Conservation (phyloP, 1,140 invertebrate genomes). For the Chironomus tepperi region DNA sequence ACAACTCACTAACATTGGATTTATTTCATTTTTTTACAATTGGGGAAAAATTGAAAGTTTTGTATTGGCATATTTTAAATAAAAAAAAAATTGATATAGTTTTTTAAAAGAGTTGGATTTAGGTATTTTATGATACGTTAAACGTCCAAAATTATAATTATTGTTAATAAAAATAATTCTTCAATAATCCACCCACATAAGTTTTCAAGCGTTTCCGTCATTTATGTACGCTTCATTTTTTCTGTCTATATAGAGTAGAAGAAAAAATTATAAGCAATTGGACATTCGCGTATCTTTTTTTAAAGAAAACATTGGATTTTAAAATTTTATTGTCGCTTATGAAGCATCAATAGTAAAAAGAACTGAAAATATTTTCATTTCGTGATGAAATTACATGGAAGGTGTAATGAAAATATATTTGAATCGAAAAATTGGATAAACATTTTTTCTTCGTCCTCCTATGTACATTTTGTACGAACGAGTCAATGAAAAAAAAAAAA, state of each 20-base stretch:
- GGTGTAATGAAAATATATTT: neutral
- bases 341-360: too few relatives aligned
- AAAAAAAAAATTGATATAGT: too few relatives aligned
- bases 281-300: slow-evolving; percentile 6
- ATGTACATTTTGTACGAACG: slow-evolving; percentile 1
- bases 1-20: too few relatives aligned
- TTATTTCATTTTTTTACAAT: too few relatives aligned
- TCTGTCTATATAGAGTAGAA: neutral
- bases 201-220: neutral
- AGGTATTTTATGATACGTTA: too few relatives aligned
- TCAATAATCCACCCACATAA: neutral
- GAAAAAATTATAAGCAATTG: neutral
- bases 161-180: too few relatives aligned
- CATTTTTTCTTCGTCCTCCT: neutral
- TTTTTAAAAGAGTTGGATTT: too few relatives aligned
- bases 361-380: too few relatives aligned
- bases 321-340: neutral
- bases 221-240: neutral
- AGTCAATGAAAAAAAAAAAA: neutral
- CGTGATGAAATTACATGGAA: neutral
- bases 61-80: too few relatives aligned
- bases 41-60: too few relatives aligned
- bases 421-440: neutral
- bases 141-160: too few relatives aligned
- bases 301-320: neutral